A percentile compares a stretch with the other conserved stretches of the same genome.
Conservation (phyloP, 2,113 vertebrate genomes). For the Pygoscelis adeliae region DNA sequence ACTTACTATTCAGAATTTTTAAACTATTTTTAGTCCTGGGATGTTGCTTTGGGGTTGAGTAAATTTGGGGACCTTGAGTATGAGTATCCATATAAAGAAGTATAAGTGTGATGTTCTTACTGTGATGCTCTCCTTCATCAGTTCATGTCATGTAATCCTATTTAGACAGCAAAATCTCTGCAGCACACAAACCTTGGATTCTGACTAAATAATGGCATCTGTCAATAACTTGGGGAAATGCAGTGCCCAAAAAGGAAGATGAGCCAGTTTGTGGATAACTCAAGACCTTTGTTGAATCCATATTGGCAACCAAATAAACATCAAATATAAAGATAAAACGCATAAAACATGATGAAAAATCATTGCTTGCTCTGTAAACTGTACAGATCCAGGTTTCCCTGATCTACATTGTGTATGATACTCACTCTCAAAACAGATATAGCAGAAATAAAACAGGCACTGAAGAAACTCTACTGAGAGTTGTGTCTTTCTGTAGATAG, state of each 20-base stretch:
- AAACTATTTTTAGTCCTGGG: background rate
- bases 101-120: background rate
- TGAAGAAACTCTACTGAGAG: background rate
- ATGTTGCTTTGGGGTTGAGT: background rate
- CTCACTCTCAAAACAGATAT: background rate
- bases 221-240: background rate
- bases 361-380: background rate
- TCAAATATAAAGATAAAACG: background rate
- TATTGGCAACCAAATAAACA: background rate
- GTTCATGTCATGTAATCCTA: background rate
- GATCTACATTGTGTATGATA: background rate
- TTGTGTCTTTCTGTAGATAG: background rate
- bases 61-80: background rate
- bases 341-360: background rate
- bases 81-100: background rate
- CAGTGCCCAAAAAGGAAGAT: background rate
- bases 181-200: background rate
- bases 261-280: background rate
- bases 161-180: background rate
- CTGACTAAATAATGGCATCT: background rate
- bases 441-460: background rate
- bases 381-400: background rate
- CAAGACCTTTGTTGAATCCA: background rate
- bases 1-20: background rate
- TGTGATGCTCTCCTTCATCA: background rate